Percentiles rank a stretch among this genome's conserved stretches.
phyloP scores from a whole-genome alignment of 2,113 vertebrate genomes.

The Herpetotheres cachinnans region DNA sequence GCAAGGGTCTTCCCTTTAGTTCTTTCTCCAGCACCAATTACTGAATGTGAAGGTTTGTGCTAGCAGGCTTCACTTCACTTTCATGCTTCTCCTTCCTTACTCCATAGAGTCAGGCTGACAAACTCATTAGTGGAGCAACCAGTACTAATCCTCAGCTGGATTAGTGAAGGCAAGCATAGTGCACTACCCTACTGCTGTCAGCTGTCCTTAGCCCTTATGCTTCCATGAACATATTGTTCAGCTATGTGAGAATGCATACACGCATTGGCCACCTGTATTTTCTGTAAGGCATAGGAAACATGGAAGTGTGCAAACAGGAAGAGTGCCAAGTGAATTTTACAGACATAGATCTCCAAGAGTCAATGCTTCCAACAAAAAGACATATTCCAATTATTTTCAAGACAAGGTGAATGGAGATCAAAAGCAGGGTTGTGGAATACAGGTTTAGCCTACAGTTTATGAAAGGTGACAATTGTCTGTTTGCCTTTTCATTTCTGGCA shows the following conservation, averaged over 20 bases:
- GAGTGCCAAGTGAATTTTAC: neutral
- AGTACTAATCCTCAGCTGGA: neutral
- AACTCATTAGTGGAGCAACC: neutral
- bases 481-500: neutral
- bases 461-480: neutral
- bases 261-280: neutral
- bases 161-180: neutral
- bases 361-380: neutral
- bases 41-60: neutral
- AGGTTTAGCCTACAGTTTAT: neutral
- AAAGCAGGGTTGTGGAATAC: accelerated
- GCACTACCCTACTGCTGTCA: neutral
- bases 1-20: neutral
- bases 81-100: neutral
- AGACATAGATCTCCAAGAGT: neutral
- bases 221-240: neutral
- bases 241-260: neutral
- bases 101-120: neutral
- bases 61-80: neutral
- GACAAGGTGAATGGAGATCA: neutral
- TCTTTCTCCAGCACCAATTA: neutral
- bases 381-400: neutral
- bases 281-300: neutral
- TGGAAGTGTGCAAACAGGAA: neutral
- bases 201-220: neutral